A percentile compares a stretch with the other conserved stretches of the same genome.
These are phyloP conservation scores for Elephas maximus DNA, from an alignment of 2,113 vertebrate genomes.

Conservation along the genomic window DNA sequence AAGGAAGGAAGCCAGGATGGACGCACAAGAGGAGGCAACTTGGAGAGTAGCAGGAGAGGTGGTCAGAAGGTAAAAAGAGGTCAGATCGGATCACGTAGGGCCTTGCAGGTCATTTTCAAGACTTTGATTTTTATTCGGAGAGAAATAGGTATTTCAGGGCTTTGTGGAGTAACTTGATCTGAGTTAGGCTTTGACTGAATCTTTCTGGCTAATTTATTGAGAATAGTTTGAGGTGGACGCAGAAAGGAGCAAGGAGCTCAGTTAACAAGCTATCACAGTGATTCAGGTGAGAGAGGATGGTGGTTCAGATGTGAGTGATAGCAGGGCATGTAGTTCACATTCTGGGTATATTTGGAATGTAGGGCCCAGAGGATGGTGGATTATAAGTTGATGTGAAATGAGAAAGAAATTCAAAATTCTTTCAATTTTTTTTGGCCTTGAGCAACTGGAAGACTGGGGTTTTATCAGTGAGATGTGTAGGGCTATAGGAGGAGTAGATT, in stretches of 20 bases:
- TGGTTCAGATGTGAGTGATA: background rate
- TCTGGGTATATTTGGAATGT: background rate
- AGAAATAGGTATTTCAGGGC: background rate
- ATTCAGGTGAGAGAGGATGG: background rate
- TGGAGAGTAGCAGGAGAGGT: background rate
- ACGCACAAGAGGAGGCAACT: accelerated
- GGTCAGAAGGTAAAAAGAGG: background rate
- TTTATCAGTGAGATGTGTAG: accelerated
- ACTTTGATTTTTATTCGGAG: background rate
- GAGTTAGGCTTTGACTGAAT: background rate
- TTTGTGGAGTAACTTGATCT: background rate
- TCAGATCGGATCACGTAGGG: background rate
- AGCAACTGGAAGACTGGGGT: background rate
- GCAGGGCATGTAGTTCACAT: background rate
- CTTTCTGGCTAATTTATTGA: background rate
- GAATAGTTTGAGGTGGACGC: background rate
- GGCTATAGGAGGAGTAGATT: background rate
- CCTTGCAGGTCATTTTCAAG: background rate
- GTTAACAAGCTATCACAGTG: background rate
- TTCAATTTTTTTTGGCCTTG: background rate
- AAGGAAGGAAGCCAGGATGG: background rate
- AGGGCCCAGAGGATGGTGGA: background rate
- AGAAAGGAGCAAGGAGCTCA: background rate
- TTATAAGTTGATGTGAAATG: background rate
- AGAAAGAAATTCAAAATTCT: background rate